Evolutionary conservation across 2,113 vertebrate species (phyloP).

Genomic region (Glaucidium brasilianum): DNA sequence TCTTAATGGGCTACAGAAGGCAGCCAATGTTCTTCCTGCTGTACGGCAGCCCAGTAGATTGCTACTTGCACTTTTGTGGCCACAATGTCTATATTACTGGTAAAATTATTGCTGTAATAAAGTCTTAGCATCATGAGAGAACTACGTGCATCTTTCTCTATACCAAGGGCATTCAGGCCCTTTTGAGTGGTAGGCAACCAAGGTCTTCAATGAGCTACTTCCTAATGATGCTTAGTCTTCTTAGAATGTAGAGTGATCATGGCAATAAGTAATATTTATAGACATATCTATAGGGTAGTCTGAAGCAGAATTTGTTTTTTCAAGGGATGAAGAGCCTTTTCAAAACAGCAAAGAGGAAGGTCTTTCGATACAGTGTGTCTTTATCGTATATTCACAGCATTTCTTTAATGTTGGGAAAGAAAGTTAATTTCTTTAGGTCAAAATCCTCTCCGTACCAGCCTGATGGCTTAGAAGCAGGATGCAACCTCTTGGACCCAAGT

Average conservation of each 20-base stretch:
- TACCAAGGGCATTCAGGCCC: background rate
- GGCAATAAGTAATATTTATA: background rate
- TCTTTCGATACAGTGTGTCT: background rate
- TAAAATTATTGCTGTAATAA: background rate
- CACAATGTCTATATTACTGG: background rate
- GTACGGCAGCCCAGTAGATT: background rate
- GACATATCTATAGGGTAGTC: background rate
- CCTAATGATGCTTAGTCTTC: background rate
- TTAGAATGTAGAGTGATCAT: background rate
- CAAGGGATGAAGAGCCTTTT: background rate
- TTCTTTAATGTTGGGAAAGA: background rate
- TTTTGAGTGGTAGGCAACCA: background rate
- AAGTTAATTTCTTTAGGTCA: background rate
- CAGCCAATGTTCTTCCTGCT: background rate
- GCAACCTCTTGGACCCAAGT: accelerated
- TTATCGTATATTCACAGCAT: background rate
- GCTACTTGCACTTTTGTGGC: background rate
- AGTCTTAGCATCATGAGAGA: background rate
- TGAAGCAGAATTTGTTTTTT: background rate
- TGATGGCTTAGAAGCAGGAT: background rate
- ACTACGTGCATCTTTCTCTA: background rate
- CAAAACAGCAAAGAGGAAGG: background rate
- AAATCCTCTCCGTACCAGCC: background rate
- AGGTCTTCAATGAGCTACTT: background rate
- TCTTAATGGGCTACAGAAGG: background rate